These are phyloP conservation scores for Papilio demoleus DNA, from an alignment of 2,888 invertebrate genomes.

Conservation along the genomic window DNA sequence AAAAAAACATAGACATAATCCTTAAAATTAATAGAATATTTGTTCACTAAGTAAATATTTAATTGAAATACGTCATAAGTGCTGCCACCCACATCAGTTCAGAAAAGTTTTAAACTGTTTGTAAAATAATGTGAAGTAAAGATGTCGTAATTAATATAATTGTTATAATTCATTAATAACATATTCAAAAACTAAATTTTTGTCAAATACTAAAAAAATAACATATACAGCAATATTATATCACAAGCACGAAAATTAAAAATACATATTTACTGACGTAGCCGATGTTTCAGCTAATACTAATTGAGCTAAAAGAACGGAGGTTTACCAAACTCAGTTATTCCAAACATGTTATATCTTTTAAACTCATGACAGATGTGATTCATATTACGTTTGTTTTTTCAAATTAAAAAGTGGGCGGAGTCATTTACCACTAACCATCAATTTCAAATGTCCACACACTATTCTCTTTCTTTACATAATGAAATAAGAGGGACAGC, in stretches of 20 bases:
- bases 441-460: background rate
- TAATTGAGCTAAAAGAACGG: background rate
- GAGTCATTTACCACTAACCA: conserved; percentile 7
- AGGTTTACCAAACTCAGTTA: too few species aligned
- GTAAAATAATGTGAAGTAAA: background rate
- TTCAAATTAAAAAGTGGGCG: conserved; percentile 18
- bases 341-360: too few species aligned
- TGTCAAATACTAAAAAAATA: conserved; percentile 6
- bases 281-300: background rate
- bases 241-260: background rate
- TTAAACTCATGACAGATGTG: too few species aligned
- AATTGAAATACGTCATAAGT: conserved; percentile 34
- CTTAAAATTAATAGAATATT: conserved; percentile 33
- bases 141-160: conserved; percentile 8
- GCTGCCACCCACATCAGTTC: conserved; percentile 40
- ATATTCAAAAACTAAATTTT: background rate
- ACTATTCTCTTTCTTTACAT: background rate
- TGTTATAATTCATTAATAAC: background rate
- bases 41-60: conserved; percentile 34
- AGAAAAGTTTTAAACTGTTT: conserved; percentile 16
- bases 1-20: conserved; percentile 39
- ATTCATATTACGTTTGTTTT: too few species aligned
- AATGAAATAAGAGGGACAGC: background rate
- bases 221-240: background rate
- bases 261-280: too few species aligned